phyloP scores from a whole-genome alignment of 2,888 invertebrate species.

The Zygothrica quintamaculata region DNA sequence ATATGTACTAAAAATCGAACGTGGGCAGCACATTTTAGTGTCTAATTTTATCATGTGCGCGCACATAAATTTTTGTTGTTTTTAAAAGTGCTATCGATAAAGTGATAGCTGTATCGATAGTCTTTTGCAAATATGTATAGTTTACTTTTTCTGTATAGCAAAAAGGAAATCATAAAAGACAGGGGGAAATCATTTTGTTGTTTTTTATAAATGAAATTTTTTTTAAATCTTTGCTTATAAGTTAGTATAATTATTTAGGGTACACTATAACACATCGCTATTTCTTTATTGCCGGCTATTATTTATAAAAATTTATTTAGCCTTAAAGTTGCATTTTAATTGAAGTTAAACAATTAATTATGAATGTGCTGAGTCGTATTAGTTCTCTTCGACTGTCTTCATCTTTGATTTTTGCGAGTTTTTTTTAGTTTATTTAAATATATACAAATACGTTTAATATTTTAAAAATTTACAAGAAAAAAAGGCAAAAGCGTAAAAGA shows the following conservation, averaged over 20 bases:
- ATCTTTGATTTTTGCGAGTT: no score
- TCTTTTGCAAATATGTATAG: constrained; percentile 22
- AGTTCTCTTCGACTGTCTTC: no score
- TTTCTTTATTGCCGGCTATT: no score
- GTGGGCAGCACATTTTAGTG: constrained; percentile 40
- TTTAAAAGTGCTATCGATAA: constrained; percentile 36
- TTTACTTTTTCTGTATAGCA: constrained; percentile 2
- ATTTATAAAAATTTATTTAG: no score
- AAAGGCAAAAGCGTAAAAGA: constrained; percentile 7
- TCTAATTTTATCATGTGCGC: constrained; percentile 68
- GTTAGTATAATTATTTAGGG: no score
- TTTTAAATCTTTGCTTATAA: no score
- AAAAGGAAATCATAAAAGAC: no score
- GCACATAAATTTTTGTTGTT: constrained; percentile 25
- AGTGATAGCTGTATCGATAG: constrained; percentile 32
- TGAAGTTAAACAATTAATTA: background rate
- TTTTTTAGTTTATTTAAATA: no score
- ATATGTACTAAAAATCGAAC: constrained; percentile 51
- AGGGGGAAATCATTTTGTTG: no score
- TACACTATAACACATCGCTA: no score
- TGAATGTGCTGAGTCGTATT: no score
- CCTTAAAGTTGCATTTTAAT: constrained; percentile 2
- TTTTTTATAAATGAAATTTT: no score
- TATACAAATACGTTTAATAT: constrained; percentile 39
- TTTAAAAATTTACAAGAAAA: constrained; percentile 49